These are phyloP conservation scores for Sparidentex hasta DNA, from an alignment of 2,797 vertebrate genomes.

Conservation along the genomic window DNA sequence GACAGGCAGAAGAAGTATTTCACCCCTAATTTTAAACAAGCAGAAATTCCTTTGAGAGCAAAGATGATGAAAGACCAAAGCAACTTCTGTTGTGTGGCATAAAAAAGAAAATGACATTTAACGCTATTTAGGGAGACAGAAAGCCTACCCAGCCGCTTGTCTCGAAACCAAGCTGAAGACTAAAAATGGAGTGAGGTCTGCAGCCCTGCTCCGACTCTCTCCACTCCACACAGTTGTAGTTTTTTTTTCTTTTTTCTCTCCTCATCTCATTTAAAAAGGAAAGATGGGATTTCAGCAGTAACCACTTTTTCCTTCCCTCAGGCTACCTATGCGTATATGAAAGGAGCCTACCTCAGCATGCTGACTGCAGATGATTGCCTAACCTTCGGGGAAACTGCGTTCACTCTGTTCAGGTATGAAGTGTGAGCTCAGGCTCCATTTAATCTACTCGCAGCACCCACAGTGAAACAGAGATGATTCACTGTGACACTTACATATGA, in stretches of 20 bases:
- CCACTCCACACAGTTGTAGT: not conserved
- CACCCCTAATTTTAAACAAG: not conserved
- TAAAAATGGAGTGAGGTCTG: not conserved
- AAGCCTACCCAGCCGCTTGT: not conserved
- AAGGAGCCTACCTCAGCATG: constrained; percentile 99
- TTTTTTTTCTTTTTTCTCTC: constrained; percentile 10
- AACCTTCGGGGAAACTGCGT: constrained; percentile 92
- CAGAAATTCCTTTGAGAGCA: not conserved
- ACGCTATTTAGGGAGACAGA: not conserved
- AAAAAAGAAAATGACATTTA: not conserved
- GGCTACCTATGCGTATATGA: constrained; percentile 98
- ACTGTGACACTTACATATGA: not conserved
- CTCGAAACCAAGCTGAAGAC: not conserved
- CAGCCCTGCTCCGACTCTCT: not conserved
- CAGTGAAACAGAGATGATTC: constrained; percentile 40
- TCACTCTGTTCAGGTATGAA: constrained; percentile 92
- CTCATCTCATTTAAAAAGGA: constrained; percentile 34
- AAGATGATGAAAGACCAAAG: not conserved
- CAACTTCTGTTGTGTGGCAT: not conserved
- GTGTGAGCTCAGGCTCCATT: not conserved
- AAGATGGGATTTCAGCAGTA: constrained; percentile 38
- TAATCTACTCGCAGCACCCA: constrained; percentile 16
- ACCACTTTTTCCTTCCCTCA: constrained; percentile 71
- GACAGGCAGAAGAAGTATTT: no score
- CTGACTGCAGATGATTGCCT: constrained; percentile 91